These are phyloP conservation scores for Sitodiplosis mosellana DNA, from an alignment of 1,140 invertebrate genomes.

Conservation along the genomic window DNA sequence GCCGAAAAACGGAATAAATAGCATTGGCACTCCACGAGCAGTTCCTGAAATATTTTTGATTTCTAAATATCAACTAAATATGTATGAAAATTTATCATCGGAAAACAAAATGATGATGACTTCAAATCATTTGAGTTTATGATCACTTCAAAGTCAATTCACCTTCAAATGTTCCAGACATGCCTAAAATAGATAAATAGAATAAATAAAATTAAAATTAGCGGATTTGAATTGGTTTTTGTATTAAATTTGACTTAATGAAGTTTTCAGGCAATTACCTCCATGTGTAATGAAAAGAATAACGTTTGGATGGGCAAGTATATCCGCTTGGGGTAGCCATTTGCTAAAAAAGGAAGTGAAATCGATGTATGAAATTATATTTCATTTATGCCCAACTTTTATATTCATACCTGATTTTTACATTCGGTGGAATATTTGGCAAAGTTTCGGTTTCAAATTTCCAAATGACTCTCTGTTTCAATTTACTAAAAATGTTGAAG, in stretches of 20 bases:
- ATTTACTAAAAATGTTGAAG: conserved; percentile 27
- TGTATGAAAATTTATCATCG: too few species aligned
- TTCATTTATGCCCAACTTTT: too few species aligned
- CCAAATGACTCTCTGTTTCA: conserved; percentile 34
- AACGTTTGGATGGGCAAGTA: conserved; percentile 26
- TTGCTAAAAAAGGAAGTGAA: too few species aligned
- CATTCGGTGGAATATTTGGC: conserved; percentile 38
- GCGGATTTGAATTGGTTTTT: too few species aligned
- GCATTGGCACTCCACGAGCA: conserved; percentile 38
- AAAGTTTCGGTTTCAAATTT: conserved; percentile 32
- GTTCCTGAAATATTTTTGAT: not conserved
- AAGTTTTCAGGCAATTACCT: too few species aligned
- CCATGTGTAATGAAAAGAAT: conserved; percentile 27
- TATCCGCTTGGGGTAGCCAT: conserved; percentile 43
- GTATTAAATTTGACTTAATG: too few species aligned
- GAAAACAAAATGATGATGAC: conserved; percentile 28
- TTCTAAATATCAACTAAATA: not conserved
- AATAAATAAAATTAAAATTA: too few species aligned
- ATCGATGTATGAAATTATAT: conserved; percentile 41
- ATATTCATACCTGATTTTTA: too few species aligned
- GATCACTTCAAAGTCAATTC: too few species aligned
- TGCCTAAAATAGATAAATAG: not conserved
- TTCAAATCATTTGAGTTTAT: too few species aligned
- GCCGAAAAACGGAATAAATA: conserved; percentile 42
- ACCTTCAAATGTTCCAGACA: conserved; percentile 8